phyloP scores from a whole-genome alignment of 2,797 vertebrate species.

The Paramormyrops hopkinsi region DNA sequence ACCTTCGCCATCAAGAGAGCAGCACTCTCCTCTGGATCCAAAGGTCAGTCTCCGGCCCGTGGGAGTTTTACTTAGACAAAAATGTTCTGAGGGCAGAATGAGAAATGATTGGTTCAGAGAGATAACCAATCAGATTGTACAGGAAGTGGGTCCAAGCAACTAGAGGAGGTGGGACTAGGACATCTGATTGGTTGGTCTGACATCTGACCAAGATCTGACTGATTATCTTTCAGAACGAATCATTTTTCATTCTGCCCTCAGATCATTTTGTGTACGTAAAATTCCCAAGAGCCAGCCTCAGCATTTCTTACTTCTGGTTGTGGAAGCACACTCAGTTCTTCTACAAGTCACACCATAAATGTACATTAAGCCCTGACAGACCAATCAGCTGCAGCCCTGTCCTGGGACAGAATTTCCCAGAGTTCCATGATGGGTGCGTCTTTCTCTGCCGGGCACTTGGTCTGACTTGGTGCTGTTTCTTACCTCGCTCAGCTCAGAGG shows the following conservation, averaged over 20 bases:
- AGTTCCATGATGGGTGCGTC: background rate
- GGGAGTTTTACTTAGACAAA: background rate
- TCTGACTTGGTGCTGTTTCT: background rate
- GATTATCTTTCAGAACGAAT: background rate
- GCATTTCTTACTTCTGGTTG: background rate
- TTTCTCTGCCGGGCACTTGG: background rate
- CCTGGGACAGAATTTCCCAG: background rate
- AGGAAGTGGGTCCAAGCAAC: background rate
- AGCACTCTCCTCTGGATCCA: conserved; percentile 77
- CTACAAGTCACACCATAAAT: background rate
- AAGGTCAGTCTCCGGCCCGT: conserved; percentile 64
- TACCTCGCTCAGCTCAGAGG: background rate
- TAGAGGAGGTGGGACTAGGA: background rate
- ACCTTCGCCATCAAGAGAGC: conserved; percentile 93
- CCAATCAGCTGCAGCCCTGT: background rate
- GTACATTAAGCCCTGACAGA: background rate
- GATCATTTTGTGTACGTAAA: background rate
- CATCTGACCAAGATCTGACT: background rate
- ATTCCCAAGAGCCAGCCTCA: background rate
- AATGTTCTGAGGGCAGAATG: background rate
- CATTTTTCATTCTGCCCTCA: background rate
- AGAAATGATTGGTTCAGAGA: background rate
- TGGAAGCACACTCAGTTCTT: background rate
- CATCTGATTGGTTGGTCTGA: background rate
- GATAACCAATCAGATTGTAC: background rate